Base-by-base conservation (phyloP, 2,888 invertebrate species). In the Allygus modestus region DNA sequence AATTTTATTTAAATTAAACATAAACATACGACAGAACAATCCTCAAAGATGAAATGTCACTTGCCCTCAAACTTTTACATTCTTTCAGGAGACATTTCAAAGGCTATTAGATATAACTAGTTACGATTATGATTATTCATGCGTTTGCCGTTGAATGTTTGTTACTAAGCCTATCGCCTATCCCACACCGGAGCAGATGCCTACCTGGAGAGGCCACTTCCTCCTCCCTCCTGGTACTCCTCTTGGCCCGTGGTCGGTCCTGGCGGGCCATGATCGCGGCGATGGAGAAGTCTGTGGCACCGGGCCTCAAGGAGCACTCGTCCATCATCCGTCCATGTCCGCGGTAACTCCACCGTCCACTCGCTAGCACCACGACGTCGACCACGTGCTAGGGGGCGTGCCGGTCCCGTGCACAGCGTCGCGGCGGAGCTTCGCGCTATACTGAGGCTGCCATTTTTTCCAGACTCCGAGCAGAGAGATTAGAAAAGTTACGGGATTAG, bases 261-360 rank as follows among this genome's bases (percentile, higher is more conserved):
- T 85, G 83, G 93, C 86, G 92, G 90, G 97, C 96, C 97, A 98
- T 98, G 90, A 98, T 97, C 89, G 97, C 97, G 86, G 97, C 97
- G 89, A 98, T 98, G 91, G 97, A 97, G 93, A 98, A 98, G 93
- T 98, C 98, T 87, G 98, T 98, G 91, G 97, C 97, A 79, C 88
- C 89, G 87, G 91, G 91, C 88, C 91, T 91, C 89, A 91, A 65
- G 69, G 82, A 71, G 61, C 85, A 85, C 54, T 85, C 81, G 43
- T 84, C 83, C 26, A 84, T 73, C 69, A 58, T 82, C 28, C 54
- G 37, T 20, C 73, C 65, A 43, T 37, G 65, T 71, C 31, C 26
- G 20, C 26, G 51, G 51, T 20, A 46, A 77, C 79, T 75, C 17
- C 20, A 7, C 4, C 31, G 9, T 9, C 5, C 58, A 23, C 20